Conservation (phyloP, 2,113 vertebrate genomes). For the Galemys pyrenaicus region DNA sequence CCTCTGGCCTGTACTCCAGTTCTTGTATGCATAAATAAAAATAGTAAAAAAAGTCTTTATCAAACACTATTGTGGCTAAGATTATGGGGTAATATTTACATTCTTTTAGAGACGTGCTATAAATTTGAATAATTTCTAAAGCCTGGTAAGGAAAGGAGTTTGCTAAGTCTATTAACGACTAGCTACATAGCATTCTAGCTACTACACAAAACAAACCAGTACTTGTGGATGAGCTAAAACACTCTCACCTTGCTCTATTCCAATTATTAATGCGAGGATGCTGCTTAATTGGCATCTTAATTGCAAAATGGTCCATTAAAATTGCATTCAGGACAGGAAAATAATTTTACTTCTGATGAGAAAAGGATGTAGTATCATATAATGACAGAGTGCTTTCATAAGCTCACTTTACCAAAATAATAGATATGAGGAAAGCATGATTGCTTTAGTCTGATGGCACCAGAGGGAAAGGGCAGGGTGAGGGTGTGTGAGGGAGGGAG, state of each 20-base stretch:
- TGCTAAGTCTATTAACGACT: not conserved
- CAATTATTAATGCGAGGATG: not conserved
- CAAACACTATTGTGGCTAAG: not conserved
- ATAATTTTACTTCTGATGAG: constrained; percentile 15
- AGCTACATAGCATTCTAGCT: not conserved
- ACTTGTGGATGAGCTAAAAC: not conserved
- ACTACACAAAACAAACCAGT: not conserved
- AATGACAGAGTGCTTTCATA: not conserved
- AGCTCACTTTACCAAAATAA: constrained; percentile 25
- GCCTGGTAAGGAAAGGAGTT: not conserved
- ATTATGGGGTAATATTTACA: not conserved
- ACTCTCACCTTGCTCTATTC: not conserved
- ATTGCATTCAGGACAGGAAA: not conserved
- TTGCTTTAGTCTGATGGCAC: not conserved
- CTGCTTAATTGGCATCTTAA: not conserved
- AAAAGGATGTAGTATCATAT: not conserved
- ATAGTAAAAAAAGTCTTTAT: too few relatives aligned
- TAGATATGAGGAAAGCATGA: not conserved
- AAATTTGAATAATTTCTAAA: constrained; percentile 10
- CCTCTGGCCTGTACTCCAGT: too few relatives aligned
- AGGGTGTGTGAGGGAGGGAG: not conserved
- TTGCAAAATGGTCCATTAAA: not conserved
- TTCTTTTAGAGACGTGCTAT: not conserved
- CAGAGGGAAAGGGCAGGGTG: not conserved
- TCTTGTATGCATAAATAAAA: too few relatives aligned